phyloP scores from a whole-genome alignment of 2,888 invertebrate species.

The Fragum whitleyi region DNA sequence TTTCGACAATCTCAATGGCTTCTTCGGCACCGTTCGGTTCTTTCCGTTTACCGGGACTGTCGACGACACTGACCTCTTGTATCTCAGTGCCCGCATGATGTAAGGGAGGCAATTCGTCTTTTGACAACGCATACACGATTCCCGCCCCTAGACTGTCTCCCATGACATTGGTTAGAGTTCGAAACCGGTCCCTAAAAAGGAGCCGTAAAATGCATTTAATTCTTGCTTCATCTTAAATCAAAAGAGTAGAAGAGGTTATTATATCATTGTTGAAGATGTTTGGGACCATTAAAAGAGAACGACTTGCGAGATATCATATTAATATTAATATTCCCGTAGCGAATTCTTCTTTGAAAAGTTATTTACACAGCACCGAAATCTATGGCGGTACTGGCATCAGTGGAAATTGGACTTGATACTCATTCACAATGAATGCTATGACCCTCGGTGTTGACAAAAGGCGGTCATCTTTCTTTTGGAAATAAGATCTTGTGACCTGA shows the following conservation, averaged over 20 bases:
- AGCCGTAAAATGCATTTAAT: not conserved
- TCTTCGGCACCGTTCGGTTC: constrained; percentile 60
- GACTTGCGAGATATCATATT: no score
- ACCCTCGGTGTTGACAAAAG: no score
- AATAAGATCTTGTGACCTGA: no score
- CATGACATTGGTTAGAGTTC: constrained; percentile 93
- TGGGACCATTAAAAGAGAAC: no score
- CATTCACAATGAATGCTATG: no score
- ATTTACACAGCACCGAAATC: no score
- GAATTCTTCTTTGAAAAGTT: no score
- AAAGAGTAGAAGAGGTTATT: not conserved
- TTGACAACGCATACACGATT: constrained; percentile 91
- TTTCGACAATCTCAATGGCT: constrained; percentile 23
- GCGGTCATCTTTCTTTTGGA: no score
- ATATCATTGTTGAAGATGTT: no score
- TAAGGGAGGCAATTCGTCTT: constrained; percentile 78
- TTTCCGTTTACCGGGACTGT: constrained; percentile 44
- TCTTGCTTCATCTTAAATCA: not conserved
- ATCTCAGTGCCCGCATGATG: constrained; percentile 63
- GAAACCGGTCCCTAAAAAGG: constrained; percentile 88
- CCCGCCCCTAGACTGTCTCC: constrained; percentile 98
- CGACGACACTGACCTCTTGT: constrained; percentile 28
- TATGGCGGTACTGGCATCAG: no score
- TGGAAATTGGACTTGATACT: no score
- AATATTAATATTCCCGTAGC: no score